These are phyloP conservation scores for Tachina fera DNA, from an alignment of 2,888 invertebrate species.

Conservation along the genomic window DNA sequence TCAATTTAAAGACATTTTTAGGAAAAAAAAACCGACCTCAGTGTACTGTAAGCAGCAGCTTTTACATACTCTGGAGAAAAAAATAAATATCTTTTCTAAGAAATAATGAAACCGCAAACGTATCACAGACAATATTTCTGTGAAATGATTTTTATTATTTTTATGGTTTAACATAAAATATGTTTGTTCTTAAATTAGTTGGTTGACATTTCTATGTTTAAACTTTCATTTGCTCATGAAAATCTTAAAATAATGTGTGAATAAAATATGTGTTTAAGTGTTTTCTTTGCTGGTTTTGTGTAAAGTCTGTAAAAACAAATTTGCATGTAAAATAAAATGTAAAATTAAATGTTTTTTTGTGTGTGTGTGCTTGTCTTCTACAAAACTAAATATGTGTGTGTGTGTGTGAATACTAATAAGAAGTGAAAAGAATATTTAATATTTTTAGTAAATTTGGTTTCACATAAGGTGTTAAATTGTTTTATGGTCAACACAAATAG, in stretches of 20 bases:
- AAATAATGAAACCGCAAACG: constrained; percentile 19
- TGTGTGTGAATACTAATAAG: background rate
- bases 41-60: too few relatives aligned
- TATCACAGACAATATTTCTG: background rate
- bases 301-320: constrained; percentile 49
- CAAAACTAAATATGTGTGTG: background rate
- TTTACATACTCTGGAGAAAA: too few relatives aligned
- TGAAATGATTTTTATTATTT: constrained; percentile 22
- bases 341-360: constrained; percentile 37
- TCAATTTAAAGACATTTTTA: too few relatives aligned
- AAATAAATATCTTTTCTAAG: background rate
- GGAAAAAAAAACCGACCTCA: too few relatives aligned
- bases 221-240: background rate
- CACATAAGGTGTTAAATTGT: constrained; percentile 51
- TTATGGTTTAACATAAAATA: constrained; percentile 33
- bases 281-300: constrained; percentile 10
- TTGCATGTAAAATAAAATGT: constrained; percentile 47
- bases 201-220: constrained; percentile 38
- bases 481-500: constrained; percentile 22
- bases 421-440: constrained; percentile 23
- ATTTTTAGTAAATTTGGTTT: constrained; percentile 39
- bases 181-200: constrained; percentile 44
- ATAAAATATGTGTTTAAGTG: constrained; percentile 28
- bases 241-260: constrained; percentile 14
- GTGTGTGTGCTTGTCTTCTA: constrained; percentile 12